Conservation (phyloP, 1,140 invertebrate genomes). For the Drosophila sechellia region DNA sequence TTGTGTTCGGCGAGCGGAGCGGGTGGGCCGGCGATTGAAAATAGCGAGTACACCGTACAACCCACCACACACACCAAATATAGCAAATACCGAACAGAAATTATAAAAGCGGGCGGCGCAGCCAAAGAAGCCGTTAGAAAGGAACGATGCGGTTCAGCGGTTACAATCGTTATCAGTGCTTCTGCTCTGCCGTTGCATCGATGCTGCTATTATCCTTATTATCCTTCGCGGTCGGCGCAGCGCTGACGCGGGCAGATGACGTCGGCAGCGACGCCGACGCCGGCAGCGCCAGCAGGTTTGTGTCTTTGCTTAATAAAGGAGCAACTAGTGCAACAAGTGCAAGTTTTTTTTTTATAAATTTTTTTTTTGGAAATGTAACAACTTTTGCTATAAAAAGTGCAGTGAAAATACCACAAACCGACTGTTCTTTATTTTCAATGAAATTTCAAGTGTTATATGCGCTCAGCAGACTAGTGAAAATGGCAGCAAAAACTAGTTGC, state of each 20-base stretch:
- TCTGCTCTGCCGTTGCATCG: slow-evolving; percentile 11
- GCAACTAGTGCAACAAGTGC: not conserved
- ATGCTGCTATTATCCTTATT: slow-evolving; percentile 11
- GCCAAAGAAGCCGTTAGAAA: slow-evolving; percentile 28
- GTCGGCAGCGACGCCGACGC: slow-evolving; percentile 21
- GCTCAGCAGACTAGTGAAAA: too few relatives aligned
- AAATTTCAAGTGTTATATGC: too few relatives aligned
- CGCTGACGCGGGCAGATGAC: slow-evolving; percentile 30
- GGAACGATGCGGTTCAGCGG: slow-evolving; percentile 47
- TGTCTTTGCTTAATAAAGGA: slow-evolving; percentile 4
- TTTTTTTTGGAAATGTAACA: not conserved
- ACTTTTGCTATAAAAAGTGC: not conserved
- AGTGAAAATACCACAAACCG: too few relatives aligned
- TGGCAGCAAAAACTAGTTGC: too few relatives aligned
- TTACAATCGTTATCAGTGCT: slow-evolving; percentile 38
- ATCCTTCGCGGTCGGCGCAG: slow-evolving; percentile 38
- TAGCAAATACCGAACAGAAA: not conserved
- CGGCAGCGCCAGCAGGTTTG: slow-evolving; percentile 48
- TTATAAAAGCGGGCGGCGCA: slow-evolving; percentile 38
- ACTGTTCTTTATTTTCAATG: too few relatives aligned
- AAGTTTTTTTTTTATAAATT: not conserved
- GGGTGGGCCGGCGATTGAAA: not conserved
- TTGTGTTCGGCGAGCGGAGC: slow-evolving; percentile 26
- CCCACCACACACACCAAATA: not conserved
- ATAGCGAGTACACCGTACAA: not conserved